These are phyloP conservation scores for Brachystomella parvula DNA, from an alignment of 1,140 invertebrate genomes.

Conservation along the genomic window DNA sequence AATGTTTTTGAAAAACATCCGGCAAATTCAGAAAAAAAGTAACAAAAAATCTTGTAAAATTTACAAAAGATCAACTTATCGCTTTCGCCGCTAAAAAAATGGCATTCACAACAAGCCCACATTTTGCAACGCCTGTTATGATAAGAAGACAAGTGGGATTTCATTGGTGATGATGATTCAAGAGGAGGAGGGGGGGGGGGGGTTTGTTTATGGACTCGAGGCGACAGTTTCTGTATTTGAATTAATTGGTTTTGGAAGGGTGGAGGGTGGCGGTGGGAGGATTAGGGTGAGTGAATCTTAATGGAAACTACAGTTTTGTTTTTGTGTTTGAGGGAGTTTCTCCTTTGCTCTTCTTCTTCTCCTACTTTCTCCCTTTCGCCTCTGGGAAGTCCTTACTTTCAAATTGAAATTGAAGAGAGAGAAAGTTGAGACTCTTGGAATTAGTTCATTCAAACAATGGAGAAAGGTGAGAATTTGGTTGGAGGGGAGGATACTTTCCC, in stretches of 20 bases:
- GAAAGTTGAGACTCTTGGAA: conserved; percentile 5
- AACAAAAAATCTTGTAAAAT: too few species aligned
- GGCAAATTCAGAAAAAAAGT: too few species aligned
- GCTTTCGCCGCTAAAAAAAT: too few species aligned
- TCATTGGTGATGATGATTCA: not conserved
- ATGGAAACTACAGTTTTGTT: conserved; percentile 7
- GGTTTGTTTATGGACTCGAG: not conserved
- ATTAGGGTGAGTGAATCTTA: conserved; percentile 7
- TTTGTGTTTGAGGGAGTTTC: not conserved
- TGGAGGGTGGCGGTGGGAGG: too few species aligned
- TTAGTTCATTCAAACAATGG: conserved; percentile 10
- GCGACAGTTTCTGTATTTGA: not conserved
- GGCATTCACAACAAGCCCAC: too few species aligned
- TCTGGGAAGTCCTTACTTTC: conserved; percentile 2
- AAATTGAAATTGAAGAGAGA: conserved; percentile 10
- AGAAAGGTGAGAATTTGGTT: conserved; percentile 15
- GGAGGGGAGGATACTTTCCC: too few species aligned
- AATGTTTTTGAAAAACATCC: too few species aligned
- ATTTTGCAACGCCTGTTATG: not conserved
- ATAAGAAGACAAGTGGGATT: not conserved
- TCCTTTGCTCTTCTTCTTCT: not conserved
- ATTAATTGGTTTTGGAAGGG: conserved; percentile 12
- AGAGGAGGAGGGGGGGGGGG: not conserved
- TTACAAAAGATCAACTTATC: too few species aligned
- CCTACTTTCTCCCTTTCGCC: not conserved